These are phyloP conservation scores for Neotoma lepida DNA, from an alignment of 2,113 vertebrate genomes.

Conservation along the genomic window DNA sequence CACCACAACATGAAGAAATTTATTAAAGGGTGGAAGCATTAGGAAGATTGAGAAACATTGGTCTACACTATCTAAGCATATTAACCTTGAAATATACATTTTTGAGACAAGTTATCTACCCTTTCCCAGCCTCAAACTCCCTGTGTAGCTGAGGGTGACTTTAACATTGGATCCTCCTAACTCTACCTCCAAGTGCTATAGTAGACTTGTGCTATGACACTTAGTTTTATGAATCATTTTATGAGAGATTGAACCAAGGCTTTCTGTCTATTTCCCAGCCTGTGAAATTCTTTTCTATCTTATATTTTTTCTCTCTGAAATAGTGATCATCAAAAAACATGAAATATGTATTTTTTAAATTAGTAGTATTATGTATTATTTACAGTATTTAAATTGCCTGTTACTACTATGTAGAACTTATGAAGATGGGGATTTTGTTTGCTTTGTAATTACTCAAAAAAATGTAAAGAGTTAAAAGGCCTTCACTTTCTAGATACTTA, in stretches of 20 bases:
- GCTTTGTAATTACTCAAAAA: not conserved
- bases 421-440: not conserved
- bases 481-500: not conserved
- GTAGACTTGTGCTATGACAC: not conserved
- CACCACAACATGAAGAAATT: too few species aligned
- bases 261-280: too few species aligned
- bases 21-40: too few species aligned
- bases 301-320: not conserved
- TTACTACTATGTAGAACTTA: not conserved
- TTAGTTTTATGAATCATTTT: not conserved
- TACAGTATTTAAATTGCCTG: not conserved
- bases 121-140: not conserved
- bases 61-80: not conserved
- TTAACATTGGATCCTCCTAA: not conserved
- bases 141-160: not conserved
- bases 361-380: not conserved
- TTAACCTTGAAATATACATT: not conserved
- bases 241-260: not conserved
- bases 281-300: not conserved
- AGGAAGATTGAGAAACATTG: too few species aligned
- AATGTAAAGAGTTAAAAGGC: not conserved
- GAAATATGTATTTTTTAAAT: not conserved
- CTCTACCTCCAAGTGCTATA: not conserved
- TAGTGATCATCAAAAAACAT: not conserved
- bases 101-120: not conserved